Percentiles rank a stretch among this genome's conserved stretches.
These are phyloP conservation scores for Tangara arthus DNA, from an alignment of 2,797 vertebrate genomes.

Conservation along the genomic window DNA sequence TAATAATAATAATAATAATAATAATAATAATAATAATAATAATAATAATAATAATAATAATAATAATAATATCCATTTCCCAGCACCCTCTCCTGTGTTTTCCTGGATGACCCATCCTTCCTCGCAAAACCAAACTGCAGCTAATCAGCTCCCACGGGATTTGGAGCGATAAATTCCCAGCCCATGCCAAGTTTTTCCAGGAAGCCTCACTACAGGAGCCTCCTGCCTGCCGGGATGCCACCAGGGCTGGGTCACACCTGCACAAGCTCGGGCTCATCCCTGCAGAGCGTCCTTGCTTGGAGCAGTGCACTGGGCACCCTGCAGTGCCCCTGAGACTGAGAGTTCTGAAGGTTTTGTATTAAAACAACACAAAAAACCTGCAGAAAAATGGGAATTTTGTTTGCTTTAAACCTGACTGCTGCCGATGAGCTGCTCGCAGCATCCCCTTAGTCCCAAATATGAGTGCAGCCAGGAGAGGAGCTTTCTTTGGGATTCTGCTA, in stretches of 20 bases:
- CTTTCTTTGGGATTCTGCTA: background rate
- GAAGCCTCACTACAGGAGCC: background rate
- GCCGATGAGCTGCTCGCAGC: rapidly evolving
- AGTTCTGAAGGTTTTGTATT: background rate
- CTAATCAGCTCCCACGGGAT: background rate
- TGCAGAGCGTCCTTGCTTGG: background rate
- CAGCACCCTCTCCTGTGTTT: background rate
- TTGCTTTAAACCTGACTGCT: background rate
- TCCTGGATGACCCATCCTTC: background rate
- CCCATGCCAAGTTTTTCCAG: background rate
- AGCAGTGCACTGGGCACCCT: rapidly evolving
- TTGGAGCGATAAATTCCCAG: background rate
- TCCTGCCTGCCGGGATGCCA: rapidly evolving
- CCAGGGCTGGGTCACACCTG: background rate
- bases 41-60: no score
- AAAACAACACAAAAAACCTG: background rate
- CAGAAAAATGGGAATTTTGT: rapidly evolving
- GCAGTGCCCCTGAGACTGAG: background rate
- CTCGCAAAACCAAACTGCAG: background rate
- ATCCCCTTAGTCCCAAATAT: background rate
- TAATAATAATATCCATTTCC: background rate
- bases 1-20: background rate
- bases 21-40: no score
- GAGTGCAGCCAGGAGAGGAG: rapidly evolving
- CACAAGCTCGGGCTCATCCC: rapidly evolving